phyloP scores from a whole-genome alignment of 2,888 invertebrate genomes.

The Eledona agricola region DNA sequence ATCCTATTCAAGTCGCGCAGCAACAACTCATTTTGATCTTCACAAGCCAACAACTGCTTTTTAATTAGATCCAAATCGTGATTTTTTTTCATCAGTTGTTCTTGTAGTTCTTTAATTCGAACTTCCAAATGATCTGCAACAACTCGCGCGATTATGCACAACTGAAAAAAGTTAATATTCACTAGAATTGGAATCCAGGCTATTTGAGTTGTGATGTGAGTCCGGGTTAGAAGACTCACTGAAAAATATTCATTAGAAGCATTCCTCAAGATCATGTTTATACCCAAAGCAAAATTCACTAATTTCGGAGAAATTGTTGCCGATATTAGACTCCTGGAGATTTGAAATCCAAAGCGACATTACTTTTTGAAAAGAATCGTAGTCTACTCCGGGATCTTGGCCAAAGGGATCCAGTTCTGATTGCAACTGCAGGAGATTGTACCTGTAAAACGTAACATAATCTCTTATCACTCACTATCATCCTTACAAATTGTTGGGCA shows the following conservation, averaged over 20 bases:
- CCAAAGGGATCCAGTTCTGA: constrained; percentile 48
- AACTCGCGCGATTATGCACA: too few species aligned
- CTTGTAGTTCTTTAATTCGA: constrained; percentile 42
- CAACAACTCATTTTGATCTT: constrained; percentile 52
- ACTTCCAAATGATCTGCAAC: constrained; percentile 41
- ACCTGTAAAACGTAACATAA: constrained; percentile 40
- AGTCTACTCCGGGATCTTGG: constrained; percentile 43
- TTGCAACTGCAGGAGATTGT: constrained; percentile 49
- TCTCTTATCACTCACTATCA: constrained; percentile 12
- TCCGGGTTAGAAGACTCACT: too few species aligned
- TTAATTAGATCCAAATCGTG: constrained; percentile 45
- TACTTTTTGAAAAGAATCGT: constrained; percentile 46
- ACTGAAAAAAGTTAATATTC: too few species aligned
- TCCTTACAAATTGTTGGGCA: constrained; percentile 50
- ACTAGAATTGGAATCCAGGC: too few species aligned
- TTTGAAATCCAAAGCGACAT: constrained; percentile 52
- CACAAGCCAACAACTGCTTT: constrained; percentile 46
- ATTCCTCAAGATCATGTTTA: too few species aligned
- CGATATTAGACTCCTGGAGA: constrained; percentile 32
- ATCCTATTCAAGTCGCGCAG: constrained; percentile 47
- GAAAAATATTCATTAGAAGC: too few species aligned
- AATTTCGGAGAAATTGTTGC: constrained; percentile 6
- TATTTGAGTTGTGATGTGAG: too few species aligned
- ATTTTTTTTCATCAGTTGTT: constrained; percentile 48
- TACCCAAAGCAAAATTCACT: too few species aligned